Evolutionary conservation across 2,888 invertebrate genomes (phyloP).

Genomic region (Plusia festucae): DNA sequence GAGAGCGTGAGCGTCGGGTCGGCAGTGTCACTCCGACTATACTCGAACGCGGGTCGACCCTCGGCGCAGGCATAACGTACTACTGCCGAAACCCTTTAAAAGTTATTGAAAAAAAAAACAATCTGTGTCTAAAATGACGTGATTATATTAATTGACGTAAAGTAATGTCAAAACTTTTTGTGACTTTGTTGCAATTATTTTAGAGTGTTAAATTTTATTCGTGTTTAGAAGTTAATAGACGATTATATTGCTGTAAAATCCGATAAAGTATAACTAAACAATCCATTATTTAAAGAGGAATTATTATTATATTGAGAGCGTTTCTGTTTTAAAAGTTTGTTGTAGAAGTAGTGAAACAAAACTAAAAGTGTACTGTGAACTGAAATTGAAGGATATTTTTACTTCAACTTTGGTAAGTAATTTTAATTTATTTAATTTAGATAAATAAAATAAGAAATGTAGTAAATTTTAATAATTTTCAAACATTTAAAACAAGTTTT

Average conservation of each 20-base stretch:
- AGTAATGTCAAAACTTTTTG: constrained; percentile 29
- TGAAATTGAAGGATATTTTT: neutral
- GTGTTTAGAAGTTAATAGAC: neutral
- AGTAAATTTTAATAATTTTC: no score
- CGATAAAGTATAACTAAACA: neutral
- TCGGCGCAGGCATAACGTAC: constrained; percentile 32
- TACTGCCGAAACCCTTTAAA: constrained; percentile 47
- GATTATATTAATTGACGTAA: constrained; percentile 9
- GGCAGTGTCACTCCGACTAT: constrained; percentile 66
- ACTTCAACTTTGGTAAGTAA: neutral
- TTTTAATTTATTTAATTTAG: neutral
- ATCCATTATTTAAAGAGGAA: neutral
- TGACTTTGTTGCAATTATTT: constrained; percentile 44
- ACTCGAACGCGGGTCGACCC: constrained; percentile 58
- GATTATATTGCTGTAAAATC: neutral
- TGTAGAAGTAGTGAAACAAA: neutral
- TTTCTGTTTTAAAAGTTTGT: neutral
- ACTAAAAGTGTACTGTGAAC: neutral
- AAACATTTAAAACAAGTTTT: no score
- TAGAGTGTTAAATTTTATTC: constrained; percentile 34
- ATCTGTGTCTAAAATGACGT: constrained; percentile 22
- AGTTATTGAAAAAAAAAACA: constrained; percentile 20
- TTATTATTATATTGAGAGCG: neutral
- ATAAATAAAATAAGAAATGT: neutral
- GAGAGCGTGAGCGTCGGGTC: constrained; percentile 64